phyloP scores from a whole-genome alignment of 2,113 vertebrate genomes.

The Centropus unirufus region DNA sequence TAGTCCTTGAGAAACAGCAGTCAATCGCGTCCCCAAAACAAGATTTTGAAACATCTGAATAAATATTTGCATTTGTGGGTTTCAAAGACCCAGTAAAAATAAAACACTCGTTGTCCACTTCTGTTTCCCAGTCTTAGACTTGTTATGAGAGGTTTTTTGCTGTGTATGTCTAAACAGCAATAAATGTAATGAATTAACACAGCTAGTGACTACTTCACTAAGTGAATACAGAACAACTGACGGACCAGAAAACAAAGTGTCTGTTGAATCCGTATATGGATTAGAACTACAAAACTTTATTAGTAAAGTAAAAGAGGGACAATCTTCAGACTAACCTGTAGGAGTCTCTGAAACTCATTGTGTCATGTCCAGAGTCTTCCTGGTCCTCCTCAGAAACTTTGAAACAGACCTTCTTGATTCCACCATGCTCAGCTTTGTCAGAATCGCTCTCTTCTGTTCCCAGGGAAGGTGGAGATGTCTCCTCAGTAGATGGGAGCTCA shows the following conservation, averaged over 20 bases:
- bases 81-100: slow-evolving; percentile 17
- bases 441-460: slow-evolving; percentile 85
- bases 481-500: slow-evolving; percentile 80
- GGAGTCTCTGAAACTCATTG: slow-evolving; percentile 98
- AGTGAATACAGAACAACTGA: background rate
- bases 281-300: background rate
- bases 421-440: slow-evolving; percentile 87
- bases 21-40: background rate
- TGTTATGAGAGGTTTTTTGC: background rate
- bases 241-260: background rate
- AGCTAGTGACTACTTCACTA: background rate
- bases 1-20: slow-evolving; percentile 4
- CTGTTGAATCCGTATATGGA: background rate
- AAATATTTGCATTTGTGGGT: slow-evolving; percentile 21
- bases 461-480: slow-evolving; percentile 78
- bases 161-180: background rate
- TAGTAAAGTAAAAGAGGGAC: background rate
- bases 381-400: slow-evolving; percentile 97
- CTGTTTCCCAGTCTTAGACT: background rate
- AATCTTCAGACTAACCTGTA: slow-evolving; percentile 85
- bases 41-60: slow-evolving; percentile 33
- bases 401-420: slow-evolving; percentile 95
- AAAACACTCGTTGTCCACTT: background rate
- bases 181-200: background rate
- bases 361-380: slow-evolving; percentile 98